Evolutionary conservation across 2,888 invertebrate genomes (phyloP).

Genomic region (Drosophila multiciliata): DNA sequence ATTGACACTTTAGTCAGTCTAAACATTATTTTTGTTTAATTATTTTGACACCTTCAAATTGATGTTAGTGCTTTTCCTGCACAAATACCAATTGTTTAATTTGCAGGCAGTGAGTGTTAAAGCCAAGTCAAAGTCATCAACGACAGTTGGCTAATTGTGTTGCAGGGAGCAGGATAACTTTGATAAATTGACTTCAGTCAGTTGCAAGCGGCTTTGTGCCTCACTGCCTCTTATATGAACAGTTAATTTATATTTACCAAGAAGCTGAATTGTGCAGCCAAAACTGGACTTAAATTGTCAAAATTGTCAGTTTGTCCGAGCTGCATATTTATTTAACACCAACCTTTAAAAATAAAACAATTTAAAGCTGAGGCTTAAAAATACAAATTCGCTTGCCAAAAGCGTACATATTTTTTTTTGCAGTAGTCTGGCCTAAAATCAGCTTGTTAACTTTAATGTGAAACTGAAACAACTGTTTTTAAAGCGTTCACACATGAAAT

Average conservation of each 20-base stretch:
- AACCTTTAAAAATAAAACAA: background rate
- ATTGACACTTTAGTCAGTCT: background rate
- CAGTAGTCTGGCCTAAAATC: no score
- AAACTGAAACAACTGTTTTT: background rate
- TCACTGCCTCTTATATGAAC: background rate
- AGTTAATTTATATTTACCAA: background rate
- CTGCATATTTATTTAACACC: background rate
- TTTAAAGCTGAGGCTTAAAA: background rate
- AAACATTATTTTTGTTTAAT: background rate
- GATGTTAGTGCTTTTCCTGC: background rate
- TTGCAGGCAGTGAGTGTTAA: background rate
- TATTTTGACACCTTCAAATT: background rate
- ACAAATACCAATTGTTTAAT: background rate
- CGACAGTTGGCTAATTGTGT: background rate
- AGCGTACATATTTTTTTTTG: background rate
- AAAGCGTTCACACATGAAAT: conserved; percentile 9
- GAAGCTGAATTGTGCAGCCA: background rate
- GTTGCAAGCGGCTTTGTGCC: background rate
- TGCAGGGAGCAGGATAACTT: background rate
- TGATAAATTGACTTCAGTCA: background rate
- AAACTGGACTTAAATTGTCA: background rate
- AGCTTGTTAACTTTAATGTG: conserved; percentile 5
- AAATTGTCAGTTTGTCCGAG: background rate
- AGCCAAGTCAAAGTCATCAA: background rate
- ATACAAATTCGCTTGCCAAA: background rate